phyloP scores from a whole-genome alignment of 1,140 invertebrate genomes.

The Druon quercuslanigerum region DNA sequence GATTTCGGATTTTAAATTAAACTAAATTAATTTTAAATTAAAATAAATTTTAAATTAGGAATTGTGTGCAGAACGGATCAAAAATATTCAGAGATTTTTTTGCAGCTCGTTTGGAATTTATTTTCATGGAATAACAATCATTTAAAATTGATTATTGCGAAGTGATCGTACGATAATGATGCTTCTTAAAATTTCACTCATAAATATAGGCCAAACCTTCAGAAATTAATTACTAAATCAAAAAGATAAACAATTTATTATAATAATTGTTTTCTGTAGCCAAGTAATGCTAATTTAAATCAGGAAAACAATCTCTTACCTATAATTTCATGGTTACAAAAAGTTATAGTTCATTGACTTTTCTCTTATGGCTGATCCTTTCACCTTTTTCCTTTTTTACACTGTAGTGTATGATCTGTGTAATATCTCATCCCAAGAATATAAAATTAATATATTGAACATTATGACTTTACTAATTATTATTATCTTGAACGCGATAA shows the following conservation, averaged over 20 bases:
- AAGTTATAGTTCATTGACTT: constrained; percentile 29
- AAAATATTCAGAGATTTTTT: too few species aligned
- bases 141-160: too few species aligned
- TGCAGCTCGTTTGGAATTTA: too few species aligned
- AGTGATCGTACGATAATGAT: too few species aligned
- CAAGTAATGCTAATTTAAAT: constrained; percentile 1
- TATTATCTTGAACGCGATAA: not conserved
- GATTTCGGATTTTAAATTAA: too few species aligned
- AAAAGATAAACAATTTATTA: not conserved
- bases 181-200: too few species aligned
- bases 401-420: not conserved
- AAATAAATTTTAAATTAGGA: too few species aligned
- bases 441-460: constrained; percentile 1
- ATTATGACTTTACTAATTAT: constrained; percentile 9
- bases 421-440: constrained; percentile 4
- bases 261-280: not conserved
- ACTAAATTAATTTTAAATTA: too few species aligned
- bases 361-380: constrained; percentile 17
- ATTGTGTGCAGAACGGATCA: too few species aligned
- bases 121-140: too few species aligned
- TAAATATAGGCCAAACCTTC: too few species aligned
- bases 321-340: constrained; percentile 6
- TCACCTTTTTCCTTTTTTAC: constrained; percentile 11
- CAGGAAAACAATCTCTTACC: not conserved
- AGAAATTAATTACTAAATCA: too few species aligned